Percentiles rank a stretch among this genome's conserved stretches.
Evolutionary conservation across 2,113 vertebrate species (phyloP).

Genomic region (Mesitornis unicolor): DNA sequence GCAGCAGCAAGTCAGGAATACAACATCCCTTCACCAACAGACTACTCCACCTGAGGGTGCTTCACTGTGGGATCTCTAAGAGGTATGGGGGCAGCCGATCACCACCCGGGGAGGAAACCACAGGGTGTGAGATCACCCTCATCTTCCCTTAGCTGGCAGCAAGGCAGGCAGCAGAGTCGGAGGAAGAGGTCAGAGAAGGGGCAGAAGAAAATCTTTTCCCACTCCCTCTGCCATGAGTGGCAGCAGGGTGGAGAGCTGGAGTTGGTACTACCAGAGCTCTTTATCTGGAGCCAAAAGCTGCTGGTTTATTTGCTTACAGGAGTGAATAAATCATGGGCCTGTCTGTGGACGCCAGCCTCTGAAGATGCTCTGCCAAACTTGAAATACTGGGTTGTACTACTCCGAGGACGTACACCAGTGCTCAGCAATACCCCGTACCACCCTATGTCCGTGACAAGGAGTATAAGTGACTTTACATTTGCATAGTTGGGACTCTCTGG

Average conservation of each 20-base stretch:
- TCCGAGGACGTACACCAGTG: not conserved
- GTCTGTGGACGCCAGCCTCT: not conserved
- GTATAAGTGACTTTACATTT: not conserved
- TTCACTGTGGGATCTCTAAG: not conserved
- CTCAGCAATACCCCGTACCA: not conserved
- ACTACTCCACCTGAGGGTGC: not conserved
- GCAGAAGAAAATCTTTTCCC: not conserved
- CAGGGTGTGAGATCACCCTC: not conserved
- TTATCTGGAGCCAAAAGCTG: not conserved
- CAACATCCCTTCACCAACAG: not conserved
- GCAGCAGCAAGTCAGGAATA: not conserved
- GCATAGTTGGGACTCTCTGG: not conserved
- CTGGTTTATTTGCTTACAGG: not conserved
- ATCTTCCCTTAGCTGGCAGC: not conserved
- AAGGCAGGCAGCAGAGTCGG: not conserved
- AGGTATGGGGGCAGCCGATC: not conserved
- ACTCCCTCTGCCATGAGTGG: not conserved
- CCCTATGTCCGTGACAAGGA: accelerated
- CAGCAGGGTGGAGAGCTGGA: not conserved
- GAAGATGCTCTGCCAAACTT: not conserved
- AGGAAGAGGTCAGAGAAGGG: not conserved
- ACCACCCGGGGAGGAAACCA: not conserved
- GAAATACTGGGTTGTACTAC: not conserved
- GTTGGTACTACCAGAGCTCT: not conserved
- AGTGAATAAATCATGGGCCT: not conserved